Conservation (phyloP, 2,888 invertebrate genomes). For the Metellina segmentata region DNA sequence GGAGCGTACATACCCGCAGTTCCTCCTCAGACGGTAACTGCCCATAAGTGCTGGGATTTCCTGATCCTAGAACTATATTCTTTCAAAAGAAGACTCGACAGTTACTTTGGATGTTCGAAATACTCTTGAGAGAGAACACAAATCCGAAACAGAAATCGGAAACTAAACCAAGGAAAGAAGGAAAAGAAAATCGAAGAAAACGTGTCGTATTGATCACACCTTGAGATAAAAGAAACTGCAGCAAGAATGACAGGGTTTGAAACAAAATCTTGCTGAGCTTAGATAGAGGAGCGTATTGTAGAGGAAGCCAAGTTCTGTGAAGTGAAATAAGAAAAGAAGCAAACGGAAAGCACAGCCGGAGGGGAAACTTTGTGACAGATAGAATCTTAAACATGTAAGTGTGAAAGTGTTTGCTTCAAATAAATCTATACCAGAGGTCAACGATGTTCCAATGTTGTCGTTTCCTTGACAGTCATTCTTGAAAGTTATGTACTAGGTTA, state of each 20-base stretch:
- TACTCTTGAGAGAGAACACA: not conserved
- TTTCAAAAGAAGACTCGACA: not conserved
- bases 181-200: not conserved
- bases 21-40: not conserved
- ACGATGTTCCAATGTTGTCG: not conserved
- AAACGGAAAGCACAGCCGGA: not conserved
- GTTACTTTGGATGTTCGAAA: not conserved
- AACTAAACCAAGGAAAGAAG: not conserved
- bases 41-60: not conserved
- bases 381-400: constrained; percentile 2
- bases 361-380: not conserved
- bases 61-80: not conserved
- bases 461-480: no score
- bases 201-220: not conserved
- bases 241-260: constrained; percentile 34
- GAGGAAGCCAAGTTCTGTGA: not conserved
- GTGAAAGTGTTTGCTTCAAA: constrained; percentile 13
- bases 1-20: not conserved
- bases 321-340: constrained; percentile 7
- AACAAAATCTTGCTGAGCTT: constrained; percentile 17
- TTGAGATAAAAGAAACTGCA: constrained; percentile 2
- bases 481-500: no score
- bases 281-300: not conserved
- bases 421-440: not conserved
- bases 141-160: not conserved